phyloP scores from a whole-genome alignment of 2,797 vertebrate genomes.

The Chloroceryle amazona region DNA sequence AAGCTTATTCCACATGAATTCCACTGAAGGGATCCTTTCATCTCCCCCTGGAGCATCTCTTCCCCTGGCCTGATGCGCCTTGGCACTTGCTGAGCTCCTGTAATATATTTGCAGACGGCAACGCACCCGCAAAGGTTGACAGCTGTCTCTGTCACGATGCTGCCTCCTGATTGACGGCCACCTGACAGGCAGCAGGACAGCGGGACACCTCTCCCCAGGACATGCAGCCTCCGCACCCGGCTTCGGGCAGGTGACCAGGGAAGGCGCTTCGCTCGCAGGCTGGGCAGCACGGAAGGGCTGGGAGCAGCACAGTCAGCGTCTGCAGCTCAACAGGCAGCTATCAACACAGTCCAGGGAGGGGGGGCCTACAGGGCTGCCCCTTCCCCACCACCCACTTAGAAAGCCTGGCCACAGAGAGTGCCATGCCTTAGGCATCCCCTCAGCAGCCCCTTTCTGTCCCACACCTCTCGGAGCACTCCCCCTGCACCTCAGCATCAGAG shows the following conservation, averaged over 20 bases:
- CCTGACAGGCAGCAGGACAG: not conserved
- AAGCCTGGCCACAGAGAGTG: not conserved
- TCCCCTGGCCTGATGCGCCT: conserved; percentile 60
- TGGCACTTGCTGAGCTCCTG: conserved; percentile 60
- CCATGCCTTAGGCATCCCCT: not conserved
- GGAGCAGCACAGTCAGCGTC: rapidly evolving
- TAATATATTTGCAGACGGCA: not conserved
- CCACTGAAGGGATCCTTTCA: conserved; percentile 71
- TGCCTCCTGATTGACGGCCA: not conserved
- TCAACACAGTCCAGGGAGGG: rapidly evolving
- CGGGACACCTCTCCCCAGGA: not conserved
- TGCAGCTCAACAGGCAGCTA: rapidly evolving
- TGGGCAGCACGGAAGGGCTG: not conserved
- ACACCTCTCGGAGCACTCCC: rapidly evolving
- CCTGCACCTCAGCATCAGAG: not conserved
- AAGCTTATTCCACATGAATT: conserved; percentile 75
- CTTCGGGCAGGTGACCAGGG: rapidly evolving
- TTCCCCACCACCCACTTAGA: not conserved
- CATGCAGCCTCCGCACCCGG: rapidly evolving
- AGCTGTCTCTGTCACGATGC: not conserved
- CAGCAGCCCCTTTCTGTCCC: not conserved
- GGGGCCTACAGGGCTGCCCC: not conserved
- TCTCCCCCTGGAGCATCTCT: conserved; percentile 62
- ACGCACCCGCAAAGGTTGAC: conserved; percentile 32
- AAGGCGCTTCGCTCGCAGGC: rapidly evolving